phyloP scores from a whole-genome alignment of 2,797 vertebrate genomes.

The Emys orbicularis region DNA sequence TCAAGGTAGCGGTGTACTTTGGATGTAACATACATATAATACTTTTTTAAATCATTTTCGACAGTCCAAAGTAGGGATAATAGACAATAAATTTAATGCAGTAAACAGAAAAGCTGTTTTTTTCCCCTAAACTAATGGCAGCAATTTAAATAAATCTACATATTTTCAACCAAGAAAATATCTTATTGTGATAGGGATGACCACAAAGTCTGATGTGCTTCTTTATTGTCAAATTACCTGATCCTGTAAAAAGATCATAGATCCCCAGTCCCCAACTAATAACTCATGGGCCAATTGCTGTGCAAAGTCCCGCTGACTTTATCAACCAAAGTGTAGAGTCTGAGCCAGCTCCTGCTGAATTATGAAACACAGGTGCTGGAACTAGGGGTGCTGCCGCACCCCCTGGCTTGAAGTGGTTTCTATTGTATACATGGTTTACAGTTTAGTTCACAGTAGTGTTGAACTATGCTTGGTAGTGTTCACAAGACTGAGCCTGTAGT shows the following conservation, averaged over 20 bases:
- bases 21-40: neutral
- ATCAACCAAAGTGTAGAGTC: accelerated
- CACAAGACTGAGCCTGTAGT: neutral
- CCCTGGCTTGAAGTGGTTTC: too few species aligned
- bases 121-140: neutral
- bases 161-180: neutral
- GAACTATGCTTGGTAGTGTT: neutral
- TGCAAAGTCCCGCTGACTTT: neutral
- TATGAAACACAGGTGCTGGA: neutral
- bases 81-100: neutral
- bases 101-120: neutral
- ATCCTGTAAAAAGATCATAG: neutral
- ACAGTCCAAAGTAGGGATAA: neutral
- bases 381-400: too few species aligned
- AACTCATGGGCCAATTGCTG: neutral
- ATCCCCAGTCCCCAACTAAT: neutral
- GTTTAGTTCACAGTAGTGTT: neutral
- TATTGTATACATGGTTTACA: too few species aligned
- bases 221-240: neutral
- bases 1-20: too few species aligned
- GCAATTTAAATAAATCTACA: neutral
- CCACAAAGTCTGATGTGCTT: neutral
- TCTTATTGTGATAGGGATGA: neutral
- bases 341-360: neutral
- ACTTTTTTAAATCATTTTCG: neutral